Conservation (phyloP, 2,888 invertebrate species). For the Globia sparganii region DNA sequence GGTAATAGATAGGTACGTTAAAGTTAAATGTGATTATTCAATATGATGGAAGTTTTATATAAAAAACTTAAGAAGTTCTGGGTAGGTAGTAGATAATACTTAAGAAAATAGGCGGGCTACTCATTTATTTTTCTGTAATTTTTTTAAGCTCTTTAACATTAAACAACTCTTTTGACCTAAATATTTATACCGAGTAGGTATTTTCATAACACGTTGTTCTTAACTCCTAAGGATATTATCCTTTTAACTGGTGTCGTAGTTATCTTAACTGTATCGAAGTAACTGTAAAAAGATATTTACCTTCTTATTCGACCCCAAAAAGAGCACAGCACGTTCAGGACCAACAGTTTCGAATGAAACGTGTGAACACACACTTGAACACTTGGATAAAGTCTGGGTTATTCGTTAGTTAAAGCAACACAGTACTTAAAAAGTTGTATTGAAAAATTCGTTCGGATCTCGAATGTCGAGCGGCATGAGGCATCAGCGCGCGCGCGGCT, state of each 20-base stretch:
- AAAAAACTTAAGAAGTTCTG: not conserved
- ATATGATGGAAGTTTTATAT: not conserved
- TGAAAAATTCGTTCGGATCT: constrained; percentile 72
- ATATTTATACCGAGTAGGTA: not conserved
- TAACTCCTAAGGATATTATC: constrained; percentile 37
- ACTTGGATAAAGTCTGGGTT: constrained; percentile 70
- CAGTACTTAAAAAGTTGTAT: constrained; percentile 65
- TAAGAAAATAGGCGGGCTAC: not conserved
- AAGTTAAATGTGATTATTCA: not conserved
- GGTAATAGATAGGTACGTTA: not conserved
- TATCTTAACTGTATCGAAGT: constrained; percentile 72
- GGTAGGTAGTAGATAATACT: too few relatives aligned
- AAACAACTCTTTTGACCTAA: constrained; percentile 3
- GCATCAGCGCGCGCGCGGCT: constrained; percentile 77
- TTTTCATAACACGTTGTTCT: not conserved
- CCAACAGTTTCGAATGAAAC: constrained; percentile 69
- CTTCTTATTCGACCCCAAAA: constrained; percentile 79
- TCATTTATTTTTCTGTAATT: not conserved
- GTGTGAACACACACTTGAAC: constrained; percentile 79
- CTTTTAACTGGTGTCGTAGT: constrained; percentile 40
- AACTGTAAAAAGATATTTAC: constrained; percentile 79
- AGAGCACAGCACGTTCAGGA: constrained; percentile 68
- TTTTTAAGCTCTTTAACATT: not conserved
- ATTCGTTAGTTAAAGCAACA: constrained; percentile 68
- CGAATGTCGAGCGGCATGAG: constrained; percentile 74